Evolutionary conservation across 2,113 vertebrate species (phyloP).

Genomic region (Microtus oregoni): DNA sequence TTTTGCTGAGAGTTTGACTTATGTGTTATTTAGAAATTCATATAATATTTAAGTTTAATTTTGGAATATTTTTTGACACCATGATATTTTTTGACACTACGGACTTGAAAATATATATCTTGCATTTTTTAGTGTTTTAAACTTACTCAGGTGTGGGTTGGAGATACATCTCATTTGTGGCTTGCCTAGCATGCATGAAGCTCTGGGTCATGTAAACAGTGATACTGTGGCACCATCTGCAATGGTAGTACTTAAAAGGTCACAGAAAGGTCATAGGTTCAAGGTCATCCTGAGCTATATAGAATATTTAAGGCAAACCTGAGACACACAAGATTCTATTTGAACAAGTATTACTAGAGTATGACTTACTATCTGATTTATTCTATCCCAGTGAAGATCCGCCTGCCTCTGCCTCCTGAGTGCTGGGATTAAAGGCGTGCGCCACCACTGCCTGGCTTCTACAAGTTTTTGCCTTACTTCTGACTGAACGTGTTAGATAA

Average conservation of each 20-base stretch:
- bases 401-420: no score
- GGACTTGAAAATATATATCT: neutral
- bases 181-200: neutral
- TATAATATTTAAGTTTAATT: neutral
- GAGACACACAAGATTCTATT: neutral
- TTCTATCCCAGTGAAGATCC: neutral
- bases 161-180: neutral
- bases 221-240: no score
- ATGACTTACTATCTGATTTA: neutral
- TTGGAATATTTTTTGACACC: neutral
- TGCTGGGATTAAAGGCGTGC: no score
- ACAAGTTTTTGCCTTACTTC: neutral
- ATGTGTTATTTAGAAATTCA: neutral
- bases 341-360: neutral
- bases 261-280: neutral
- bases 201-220: neutral
- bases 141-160: neutral
- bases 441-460: neutral
- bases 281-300: neutral
- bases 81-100: neutral
- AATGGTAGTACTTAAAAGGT: neutral
- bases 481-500: neutral
- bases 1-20: neutral
- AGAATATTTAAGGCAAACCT: neutral
- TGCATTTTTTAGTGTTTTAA: neutral